Base-by-base conservation (phyloP, 2,888 invertebrate species). In the Papilio elwesi region DNA sequence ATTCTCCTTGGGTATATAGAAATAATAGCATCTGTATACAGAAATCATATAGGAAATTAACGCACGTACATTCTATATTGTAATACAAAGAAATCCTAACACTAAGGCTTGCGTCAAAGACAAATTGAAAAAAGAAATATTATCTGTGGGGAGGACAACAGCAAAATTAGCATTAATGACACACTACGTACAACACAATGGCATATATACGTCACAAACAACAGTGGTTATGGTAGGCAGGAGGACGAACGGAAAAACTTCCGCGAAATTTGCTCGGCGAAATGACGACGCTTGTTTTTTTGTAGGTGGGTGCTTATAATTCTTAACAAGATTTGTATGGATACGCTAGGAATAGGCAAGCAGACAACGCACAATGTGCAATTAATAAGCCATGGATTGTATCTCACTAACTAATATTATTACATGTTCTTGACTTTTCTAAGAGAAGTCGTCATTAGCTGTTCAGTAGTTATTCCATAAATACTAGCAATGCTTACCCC, bases 221-320 rank as follows among this genome's bases (percentile, higher is more conserved):
- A 82, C 84, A 81, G 81, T 84, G 84, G 86, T 16, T 83, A 86
- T 87, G 84, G 84, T 86, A 86, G 80, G 83, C 82, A 80, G 81
- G 76, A 81, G 79, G 85, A 90, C 87, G 89, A 90, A 90, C 87
- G 90, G 85, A 84, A 90, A 59, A 92, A 92, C 91, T 93, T 93
- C 92, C 92, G 86, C 91, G 81, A 91, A 92, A 93, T 93, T 93
- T 92, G 92, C 88, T 89, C 90, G 87, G 88, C 88, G 88, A 93
- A 93, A 93, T 92, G 92, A 93, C 93, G 87, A 87, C 90, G 92
- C 92, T 92, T 91, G 90, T 64, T 92, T 93, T 93, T 92, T 93
- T 92, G 86, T 90, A 90, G 90, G 89, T 91, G 86, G 87, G 86
- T 86, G 87, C 88, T 91, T 89, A 90, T 91, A 89, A 90, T 83